Evolutionary conservation across 1,140 invertebrate genomes (phyloP), one percentile per base, ranked within the genome.

Genomic region (Dufourea novaeangliae): DNA sequence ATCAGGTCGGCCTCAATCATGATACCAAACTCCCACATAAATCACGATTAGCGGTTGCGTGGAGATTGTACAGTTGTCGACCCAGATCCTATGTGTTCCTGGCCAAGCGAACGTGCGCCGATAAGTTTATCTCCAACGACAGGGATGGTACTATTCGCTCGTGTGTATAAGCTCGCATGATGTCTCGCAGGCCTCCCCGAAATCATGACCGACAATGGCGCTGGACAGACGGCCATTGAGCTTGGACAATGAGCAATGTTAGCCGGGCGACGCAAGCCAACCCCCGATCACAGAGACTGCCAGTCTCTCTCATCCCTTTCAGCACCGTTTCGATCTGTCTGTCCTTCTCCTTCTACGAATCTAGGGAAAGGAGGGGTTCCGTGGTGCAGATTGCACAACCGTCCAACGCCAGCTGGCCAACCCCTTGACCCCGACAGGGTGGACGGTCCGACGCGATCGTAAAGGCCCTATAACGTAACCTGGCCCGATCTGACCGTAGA

Each of bases 331-430:
- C 10, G 72, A 32, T 11, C 10, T 63, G 70, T 54, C 52, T 68
- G 29, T 14, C 0, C 41, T 11, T 44, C 41, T n/a, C 17, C n/a
- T n/a, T n/a, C n/a, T n/a, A n/a, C n/a, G n/a, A n/a, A n/a, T n/a
- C 39, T 29, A 66, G 68, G 69, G 64, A 84, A 82, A 72, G 82
- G 75, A 82, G 79, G 81, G 79, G 72, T 74, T 62, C 57, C 6
- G 1, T n/a, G 67, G 83, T 80, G 85, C 85, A 86, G 85, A 87
- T 85, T 87, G 86, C 86, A 86, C 85, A 87, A 87, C 86, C 86
- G 86, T 87, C 83, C 83, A 62, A 84, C 72, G 86, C 78, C 86
- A 87, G 86, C 86, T 87, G 86, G 83, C 86, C 86, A 87, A 87
- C 86, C 86, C 86, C 86, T 87, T 87, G 86, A 86, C 86, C 86